These are phyloP conservation scores for Eupithecia inturbata DNA, from an alignment of 2,888 invertebrate genomes.

Conservation along the genomic window DNA sequence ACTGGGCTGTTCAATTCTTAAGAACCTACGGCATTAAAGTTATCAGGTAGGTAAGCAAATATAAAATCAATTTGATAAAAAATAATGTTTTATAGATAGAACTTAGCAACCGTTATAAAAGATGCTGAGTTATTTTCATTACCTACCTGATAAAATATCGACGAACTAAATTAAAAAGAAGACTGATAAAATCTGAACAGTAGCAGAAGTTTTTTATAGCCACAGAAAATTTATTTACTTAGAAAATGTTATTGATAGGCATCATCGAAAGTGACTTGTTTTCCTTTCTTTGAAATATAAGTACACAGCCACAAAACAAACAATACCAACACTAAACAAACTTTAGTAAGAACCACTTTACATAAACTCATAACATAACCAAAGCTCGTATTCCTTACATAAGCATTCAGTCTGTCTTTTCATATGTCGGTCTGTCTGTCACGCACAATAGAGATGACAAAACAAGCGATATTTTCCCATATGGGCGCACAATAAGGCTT, in stretches of 20 bases:
- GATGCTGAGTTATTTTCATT: no score
- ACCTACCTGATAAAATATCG: background rate
- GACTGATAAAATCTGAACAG: background rate
- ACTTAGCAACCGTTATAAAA: no score
- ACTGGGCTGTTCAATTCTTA: no score
- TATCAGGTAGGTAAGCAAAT: background rate
- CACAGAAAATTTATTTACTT: background rate
- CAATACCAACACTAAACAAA: conserved; percentile 39
- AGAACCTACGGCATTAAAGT: background rate
- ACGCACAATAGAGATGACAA: conserved; percentile 77
- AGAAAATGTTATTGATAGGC: background rate
- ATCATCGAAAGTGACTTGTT: background rate
- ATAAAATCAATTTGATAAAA: background rate
- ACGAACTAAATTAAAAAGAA: background rate
- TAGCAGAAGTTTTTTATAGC: background rate
- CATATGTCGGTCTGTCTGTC: conserved; percentile 81
- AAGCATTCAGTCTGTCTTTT: conserved; percentile 79
- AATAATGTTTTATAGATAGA: background rate
- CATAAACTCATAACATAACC: conserved; percentile 51
- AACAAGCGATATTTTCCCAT: conserved; percentile 82
- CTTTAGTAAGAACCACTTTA: conserved; percentile 42
- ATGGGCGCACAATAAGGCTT: conserved; percentile 77
- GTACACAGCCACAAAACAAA: conserved; percentile 18
- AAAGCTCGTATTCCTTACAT: conserved; percentile 63
- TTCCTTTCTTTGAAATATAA: background rate